Evolutionary conservation across 2,797 vertebrate species (phyloP), one percentile per base, ranked within the genome.

Genomic region (Ceryle rudis): DNA sequence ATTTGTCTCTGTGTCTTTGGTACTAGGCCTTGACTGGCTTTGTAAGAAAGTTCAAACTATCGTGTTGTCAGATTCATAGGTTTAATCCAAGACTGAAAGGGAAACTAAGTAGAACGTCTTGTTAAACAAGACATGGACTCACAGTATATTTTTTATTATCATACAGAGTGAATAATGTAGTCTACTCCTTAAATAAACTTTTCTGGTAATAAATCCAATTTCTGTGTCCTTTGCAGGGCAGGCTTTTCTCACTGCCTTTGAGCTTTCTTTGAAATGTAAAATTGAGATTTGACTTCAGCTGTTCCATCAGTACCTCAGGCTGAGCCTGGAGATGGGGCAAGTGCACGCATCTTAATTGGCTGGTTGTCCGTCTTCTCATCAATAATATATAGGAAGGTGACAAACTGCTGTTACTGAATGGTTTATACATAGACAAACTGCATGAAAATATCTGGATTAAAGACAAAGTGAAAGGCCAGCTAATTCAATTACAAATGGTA

Each of bases 221-320:
- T 67, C 44, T 44, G 5, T 52, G 57, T 81, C 89, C 72, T 82
- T 94, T 85, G 26, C 65, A 71, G 79, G 49, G 65, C 65, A 89
- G 57, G 46, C 75, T 78, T 73, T 93, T 89, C 64, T 64, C 60
- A 28, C 37, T 75, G 79, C 22, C 69, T 95, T 95, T 96, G 79
- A 92, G 81, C 77, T 83, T 72, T 37, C 87, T 97, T 97, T 96
- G 94, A 96, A 95, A 84, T 95, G 87, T 86, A 95, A 83, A 95
- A 73, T n/a, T 26, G 57, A 84, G 51, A 79, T 95, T 96, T 95
- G 33, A 28, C 69, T 88, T 92, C 9, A 55, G 1, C 81, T 81
- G 35, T 79, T 91, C 58, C 20, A 37, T 86, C 79, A 17, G 3
- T 78, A 88, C 81, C 89, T 95, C 46, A 44, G 95, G 87, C 82